Conservation (phyloP, 2,113 vertebrate species). For the Alaudala cheleensis region DNA sequence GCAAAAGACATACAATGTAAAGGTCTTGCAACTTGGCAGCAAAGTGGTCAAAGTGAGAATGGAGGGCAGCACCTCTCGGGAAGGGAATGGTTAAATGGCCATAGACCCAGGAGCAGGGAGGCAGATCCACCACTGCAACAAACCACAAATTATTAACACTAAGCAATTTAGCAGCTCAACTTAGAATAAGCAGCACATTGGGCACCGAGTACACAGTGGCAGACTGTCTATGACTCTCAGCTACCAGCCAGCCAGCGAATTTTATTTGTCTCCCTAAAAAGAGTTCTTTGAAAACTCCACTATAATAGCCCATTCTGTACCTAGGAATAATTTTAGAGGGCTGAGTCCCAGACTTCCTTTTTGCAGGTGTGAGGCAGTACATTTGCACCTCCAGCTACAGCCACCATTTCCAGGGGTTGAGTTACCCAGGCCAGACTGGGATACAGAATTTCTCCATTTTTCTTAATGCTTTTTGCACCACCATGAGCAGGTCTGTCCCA, state of each 20-base stretch:
- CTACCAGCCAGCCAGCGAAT: slow-evolving; percentile 55
- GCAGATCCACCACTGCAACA: slow-evolving; percentile 7
- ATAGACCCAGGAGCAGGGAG: background rate
- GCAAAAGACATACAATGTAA: rapidly evolving
- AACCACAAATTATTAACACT: slow-evolving; percentile 64
- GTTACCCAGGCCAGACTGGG: background rate
- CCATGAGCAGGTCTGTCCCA: background rate
- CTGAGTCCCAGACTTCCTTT: slow-evolving; percentile 37
- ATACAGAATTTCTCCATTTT: background rate
- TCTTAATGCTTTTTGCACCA: background rate
- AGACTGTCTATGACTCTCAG: slow-evolving; percentile 66
- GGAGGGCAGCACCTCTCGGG: background rate
- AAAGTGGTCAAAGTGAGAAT: background rate
- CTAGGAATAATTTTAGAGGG: slow-evolving; percentile 49
- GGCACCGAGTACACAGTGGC: slow-evolving; percentile 66
- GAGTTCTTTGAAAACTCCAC: slow-evolving; percentile 64
- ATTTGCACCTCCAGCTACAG: slow-evolving; percentile 22
- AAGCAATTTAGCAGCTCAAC: slow-evolving; percentile 60
- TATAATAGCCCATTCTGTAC: slow-evolving; percentile 46
- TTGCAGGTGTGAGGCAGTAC: slow-evolving; percentile 8
- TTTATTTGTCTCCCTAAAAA: slow-evolving; percentile 63
- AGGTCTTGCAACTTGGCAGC: background rate
- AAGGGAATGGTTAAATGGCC: background rate
- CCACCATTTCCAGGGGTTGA: background rate
- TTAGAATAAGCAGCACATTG: slow-evolving; percentile 64